Evolutionary conservation across 2,888 invertebrate genomes (phyloP).

Genomic region (Cryptophagus acutangulus): DNA sequence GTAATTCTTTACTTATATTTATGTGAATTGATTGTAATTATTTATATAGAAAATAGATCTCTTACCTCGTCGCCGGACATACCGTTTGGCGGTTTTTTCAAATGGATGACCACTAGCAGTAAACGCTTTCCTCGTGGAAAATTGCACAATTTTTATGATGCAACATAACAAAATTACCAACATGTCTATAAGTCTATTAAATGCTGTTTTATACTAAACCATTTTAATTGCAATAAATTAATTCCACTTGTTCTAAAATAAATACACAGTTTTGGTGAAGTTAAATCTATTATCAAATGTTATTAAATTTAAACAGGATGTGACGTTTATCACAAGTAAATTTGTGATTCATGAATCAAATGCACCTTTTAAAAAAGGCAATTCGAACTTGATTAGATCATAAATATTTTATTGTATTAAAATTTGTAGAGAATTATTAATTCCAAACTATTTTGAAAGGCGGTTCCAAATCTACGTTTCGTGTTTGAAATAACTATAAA

Average conservation of each 20-base stretch:
- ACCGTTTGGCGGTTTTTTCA: conserved; percentile 26
- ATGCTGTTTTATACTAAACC: too few relatives aligned
- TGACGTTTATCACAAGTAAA: conserved; percentile 27
- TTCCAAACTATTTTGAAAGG: too few relatives aligned
- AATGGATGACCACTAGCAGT: conserved; percentile 11
- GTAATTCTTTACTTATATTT: too few relatives aligned
- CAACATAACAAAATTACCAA: conserved; percentile 57
- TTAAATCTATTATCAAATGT: too few relatives aligned
- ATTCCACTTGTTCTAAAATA: too few relatives aligned
- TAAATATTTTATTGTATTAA: too few relatives aligned
- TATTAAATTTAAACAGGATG: conserved; percentile 28
- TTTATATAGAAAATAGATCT: neutral
- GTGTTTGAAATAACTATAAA: too few relatives aligned
- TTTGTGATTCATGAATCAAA: conserved; percentile 1
- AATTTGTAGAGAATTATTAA: too few relatives aligned
- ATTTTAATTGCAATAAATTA: too few relatives aligned
- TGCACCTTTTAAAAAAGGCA: too few relatives aligned
- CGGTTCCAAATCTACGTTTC: too few relatives aligned
- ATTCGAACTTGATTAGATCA: too few relatives aligned
- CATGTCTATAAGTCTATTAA: conserved; percentile 44
- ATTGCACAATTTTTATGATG: conserved; percentile 59
- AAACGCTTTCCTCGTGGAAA: conserved; percentile 44
- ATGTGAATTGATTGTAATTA: neutral
- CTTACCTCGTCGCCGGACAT: conserved; percentile 31
- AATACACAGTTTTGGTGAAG: conserved; percentile 11